Base-by-base conservation (phyloP, 1,140 invertebrate genomes). In the Orius laevigatus region DNA sequence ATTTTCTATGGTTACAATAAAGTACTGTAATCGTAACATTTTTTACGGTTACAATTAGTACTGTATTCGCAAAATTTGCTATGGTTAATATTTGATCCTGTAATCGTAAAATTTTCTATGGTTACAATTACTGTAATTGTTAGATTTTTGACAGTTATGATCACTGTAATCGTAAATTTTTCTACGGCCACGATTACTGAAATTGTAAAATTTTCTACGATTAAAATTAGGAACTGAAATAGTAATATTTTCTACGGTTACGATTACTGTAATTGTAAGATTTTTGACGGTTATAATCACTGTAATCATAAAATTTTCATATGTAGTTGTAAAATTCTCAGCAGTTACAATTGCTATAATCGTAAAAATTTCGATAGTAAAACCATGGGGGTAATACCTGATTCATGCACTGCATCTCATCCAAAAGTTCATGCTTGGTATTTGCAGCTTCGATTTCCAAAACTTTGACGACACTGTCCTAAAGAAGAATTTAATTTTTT, bases 391-490 rank as follows among this genome's bases (percentile, higher is more conserved):
- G 25, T 8, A 35, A 38, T 40, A 52, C 51, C 48, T 53, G 41
- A 42, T 53, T 53, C 51, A 53, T 53, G 10, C 45, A 34, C 2
- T 49, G 51, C 48, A 53, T 49, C 19, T 52, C 51, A 10, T 15
- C 39, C 25, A 52, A 14, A 9, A 52, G 42, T 36, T 52, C 51
- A 12, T 34, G 20, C 33, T 52, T 52, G 11, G 33, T 31, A 6
- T 40, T 14, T 10, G 36, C n/a, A 6, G 47, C 32, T 35, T 44
- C 14, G 31, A 31, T 32, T 11, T 49, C 45, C n/a, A 52, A n/a
- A n/a, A 47, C 25, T 9, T 8, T 12, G 12, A 35, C 25, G 5
- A 47, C 32, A 20, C 45, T 52, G 5, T 44, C 46, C 51, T 52
- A 12, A 18, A 46, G 31, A 49, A 19, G 25, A 16, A 35, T 6